Conservation (phyloP, 2,797 vertebrate species). For the Semaprochilodus insignis region DNA sequence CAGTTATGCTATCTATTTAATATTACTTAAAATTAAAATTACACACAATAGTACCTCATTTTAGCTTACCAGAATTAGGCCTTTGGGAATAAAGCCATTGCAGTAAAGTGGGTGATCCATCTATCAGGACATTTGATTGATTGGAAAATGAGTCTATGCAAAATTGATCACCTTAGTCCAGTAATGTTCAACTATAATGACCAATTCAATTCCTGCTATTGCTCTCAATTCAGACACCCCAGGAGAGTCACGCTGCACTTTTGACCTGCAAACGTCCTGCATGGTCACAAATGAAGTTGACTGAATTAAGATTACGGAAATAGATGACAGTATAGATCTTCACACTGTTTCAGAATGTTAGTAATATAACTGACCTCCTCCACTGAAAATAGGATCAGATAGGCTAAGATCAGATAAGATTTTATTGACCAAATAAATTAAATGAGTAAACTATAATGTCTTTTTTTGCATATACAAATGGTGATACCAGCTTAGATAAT, state of each 20-base stretch:
- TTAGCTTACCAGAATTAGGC: not conserved
- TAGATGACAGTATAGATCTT: too few relatives aligned
- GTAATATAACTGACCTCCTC: too few relatives aligned
- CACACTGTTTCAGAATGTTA: not conserved
- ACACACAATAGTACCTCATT: not conserved
- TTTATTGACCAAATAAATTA: too few relatives aligned
- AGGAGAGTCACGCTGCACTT: not conserved
- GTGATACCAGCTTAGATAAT: too few relatives aligned
- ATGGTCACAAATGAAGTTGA: not conserved
- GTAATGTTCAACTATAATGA: conserved; percentile 21
- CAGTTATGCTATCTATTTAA: not conserved
- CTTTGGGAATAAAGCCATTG: not conserved
- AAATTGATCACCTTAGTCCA: conserved; percentile 35
- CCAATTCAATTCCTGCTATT: conserved; percentile 29
- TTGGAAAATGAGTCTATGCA: conserved; percentile 23
- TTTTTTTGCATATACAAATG: too few relatives aligned
- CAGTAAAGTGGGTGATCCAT: conserved; percentile 13
- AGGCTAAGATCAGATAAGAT: too few relatives aligned
- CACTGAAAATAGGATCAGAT: too few relatives aligned
- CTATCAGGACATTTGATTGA: conserved; percentile 13
- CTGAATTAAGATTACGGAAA: not conserved
- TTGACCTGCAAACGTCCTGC: not conserved
- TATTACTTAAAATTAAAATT: not conserved
- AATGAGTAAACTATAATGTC: too few relatives aligned
- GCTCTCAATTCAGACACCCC: conserved; percentile 9